Base-by-base conservation (phyloP, 1,140 invertebrate genomes). In the Bactericera cockerelli region DNA sequence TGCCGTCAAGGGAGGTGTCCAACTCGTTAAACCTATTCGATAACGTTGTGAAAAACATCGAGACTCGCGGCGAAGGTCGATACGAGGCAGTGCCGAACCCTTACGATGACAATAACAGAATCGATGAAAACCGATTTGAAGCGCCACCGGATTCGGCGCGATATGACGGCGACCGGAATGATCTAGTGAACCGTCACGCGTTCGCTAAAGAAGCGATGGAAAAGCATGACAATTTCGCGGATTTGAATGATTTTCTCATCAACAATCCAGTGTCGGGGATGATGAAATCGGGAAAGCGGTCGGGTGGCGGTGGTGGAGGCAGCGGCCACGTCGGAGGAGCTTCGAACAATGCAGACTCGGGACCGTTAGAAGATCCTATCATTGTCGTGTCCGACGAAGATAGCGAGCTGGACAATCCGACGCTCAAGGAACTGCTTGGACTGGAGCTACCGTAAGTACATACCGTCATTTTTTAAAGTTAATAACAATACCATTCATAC, bases 321-420 rank as follows among this genome's bases (percentile, higher is more conserved):
- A 16, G 8, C 19, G 4, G 3, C 3, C 16, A 10, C 10, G 42
- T 19, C 22, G 42, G 22, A 49, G 42, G 42, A 4, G 42, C 4
- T 49, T 16, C n/a, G n/a, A 16, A 36, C 16, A 36, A 36, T 36
- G 42, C 4, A 49, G 42, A 49, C 22, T 49, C 42, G n/a, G 42
- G 42, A 49, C 42, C 42, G 4, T n/a, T 49, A 16, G 42, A 49
- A n/a, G 42, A 49, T n/a, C 42, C 42, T 3, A 49, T 49, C 42
- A 49, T 49, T 49, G 42, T 49, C 3, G 42, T 49, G 42, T 49
- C 42, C 8, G 42, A 49, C 4, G 42, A 49, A 49, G 42, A 49
- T 49, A 49, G 42, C 19, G 42, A 49, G n/a, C 22, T 49, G 42
- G 42, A 49, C 42, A 49, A 49, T n/a, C 42, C 42, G n/a, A 49